Base-by-base conservation (phyloP, 2,888 invertebrate genomes). In the Epistrophella euchroma region DNA sequence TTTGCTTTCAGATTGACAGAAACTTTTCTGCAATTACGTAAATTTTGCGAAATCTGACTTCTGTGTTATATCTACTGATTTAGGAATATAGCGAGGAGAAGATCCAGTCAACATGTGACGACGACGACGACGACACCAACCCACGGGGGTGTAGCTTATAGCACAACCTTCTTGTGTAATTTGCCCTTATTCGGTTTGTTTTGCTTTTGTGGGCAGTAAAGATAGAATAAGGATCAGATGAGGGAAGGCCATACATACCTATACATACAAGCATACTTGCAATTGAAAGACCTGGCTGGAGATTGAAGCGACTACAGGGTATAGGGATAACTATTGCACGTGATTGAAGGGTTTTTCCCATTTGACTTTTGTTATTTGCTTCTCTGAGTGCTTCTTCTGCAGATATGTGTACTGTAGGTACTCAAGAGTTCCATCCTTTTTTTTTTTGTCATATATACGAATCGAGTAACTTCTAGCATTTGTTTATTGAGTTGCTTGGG, bases 1-100 rank as follows among this genome's bases (percentile, higher is more conserved):
- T 64, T 47, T 64, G 25, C 11, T 28, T 28, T 32, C 4, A 25
- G 52, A 58, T 52, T 84, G 79, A 71, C 71, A 78, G 28, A 72
- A 84, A 84, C 79, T 75, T 84, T 71, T 79, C 64, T 79, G 79
- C 79, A 71, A 84, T 71, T 79, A 71, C 79, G 84, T 79, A 71
- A 71, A 82, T 76, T 76, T 76, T 68, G 32, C 11, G 17, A 58
- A 71, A 79, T 35, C 66, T 50, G 50, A 68, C 50, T 68, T 50
- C 66, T n/a, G 47, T 45, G 45, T 62, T 62, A 32, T 32, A 32
- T 32, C 32, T 50, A 50, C 17, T 22, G 35, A 47, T 68, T 68
- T 47, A 50, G 19, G 50, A 19, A n/a, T n/a, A n/a, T n/a, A 50
- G 4, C 4, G 45, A 15, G n/a, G 19, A 15, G 13, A 37, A 19